Conservation (phyloP, 2,797 vertebrate genomes). For the Betta splendens region DNA sequence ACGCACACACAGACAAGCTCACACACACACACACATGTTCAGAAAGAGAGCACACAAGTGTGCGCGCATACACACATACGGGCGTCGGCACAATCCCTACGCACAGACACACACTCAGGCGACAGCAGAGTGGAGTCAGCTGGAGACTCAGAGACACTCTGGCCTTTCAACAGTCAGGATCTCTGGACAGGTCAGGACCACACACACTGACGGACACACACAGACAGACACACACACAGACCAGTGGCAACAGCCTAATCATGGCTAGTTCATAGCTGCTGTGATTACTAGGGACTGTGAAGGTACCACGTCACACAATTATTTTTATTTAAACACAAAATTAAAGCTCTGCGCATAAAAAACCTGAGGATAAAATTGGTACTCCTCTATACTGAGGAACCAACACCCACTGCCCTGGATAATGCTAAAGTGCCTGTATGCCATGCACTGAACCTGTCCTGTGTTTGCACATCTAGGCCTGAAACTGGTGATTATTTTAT, state of each 20-base stretch:
- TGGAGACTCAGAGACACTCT: constrained; percentile 78
- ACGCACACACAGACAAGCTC: constrained; percentile 40
- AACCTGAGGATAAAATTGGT: too few species aligned
- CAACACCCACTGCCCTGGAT: too few species aligned
- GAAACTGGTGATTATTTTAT: too few species aligned
- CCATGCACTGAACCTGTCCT: background rate
- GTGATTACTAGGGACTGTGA: too few species aligned
- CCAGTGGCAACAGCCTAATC: constrained; percentile 31
- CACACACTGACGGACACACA: constrained; percentile 71
- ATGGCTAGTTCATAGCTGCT: too few species aligned
- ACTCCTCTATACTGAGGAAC: too few species aligned
- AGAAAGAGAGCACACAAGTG: constrained; percentile 43
- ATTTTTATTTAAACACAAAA: background rate
- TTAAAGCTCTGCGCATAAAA: background rate
- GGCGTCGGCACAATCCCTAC: constrained; percentile 40
- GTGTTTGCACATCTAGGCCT: too few species aligned
- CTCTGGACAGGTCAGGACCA: constrained; percentile 84
- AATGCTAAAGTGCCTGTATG: background rate
- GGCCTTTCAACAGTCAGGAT: constrained; percentile 78
- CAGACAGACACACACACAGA: constrained; percentile 57
- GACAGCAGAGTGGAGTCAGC: constrained; percentile 81
- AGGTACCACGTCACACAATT: background rate
- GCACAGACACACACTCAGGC: constrained; percentile 47
- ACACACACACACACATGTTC: constrained; percentile 53
- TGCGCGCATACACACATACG: constrained; percentile 28